A percentile compares a stretch with the other conserved stretches of the same genome.
These are phyloP conservation scores for Netelia virgata DNA, from an alignment of 2,888 invertebrate genomes.

Conservation along the genomic window DNA sequence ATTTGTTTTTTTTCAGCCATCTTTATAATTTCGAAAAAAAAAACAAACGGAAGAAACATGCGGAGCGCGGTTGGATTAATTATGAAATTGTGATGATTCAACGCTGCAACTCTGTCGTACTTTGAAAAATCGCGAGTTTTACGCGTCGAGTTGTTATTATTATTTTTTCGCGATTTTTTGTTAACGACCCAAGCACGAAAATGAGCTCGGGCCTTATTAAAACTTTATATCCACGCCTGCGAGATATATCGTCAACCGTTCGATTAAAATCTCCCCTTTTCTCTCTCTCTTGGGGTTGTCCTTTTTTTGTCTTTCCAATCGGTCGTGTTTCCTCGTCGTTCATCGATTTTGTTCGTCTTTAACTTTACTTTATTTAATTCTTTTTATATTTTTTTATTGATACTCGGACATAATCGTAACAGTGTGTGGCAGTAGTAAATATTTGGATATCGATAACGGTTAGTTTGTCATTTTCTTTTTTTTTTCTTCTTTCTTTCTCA, in stretches of 20 bases:
- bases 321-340: not conserved
- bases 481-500: conserved; percentile 10
- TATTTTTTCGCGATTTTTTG: too few species aligned
- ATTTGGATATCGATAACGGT: conserved; percentile 70
- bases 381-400: conserved; percentile 61
- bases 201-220: too few species aligned
- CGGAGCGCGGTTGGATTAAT: not conserved
- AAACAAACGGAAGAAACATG: not conserved
- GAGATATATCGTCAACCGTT: not conserved
- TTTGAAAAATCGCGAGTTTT: not conserved
- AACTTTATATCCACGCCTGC: too few species aligned
- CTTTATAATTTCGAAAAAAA: conserved; percentile 43
- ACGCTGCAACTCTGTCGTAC: not conserved
- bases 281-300: not conserved
- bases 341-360: conserved; percentile 5
- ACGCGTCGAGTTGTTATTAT: not conserved
- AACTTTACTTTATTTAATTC: conserved; percentile 27
- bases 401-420: conserved; percentile 71
- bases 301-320: not conserved
- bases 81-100: not conserved
- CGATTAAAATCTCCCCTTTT: not conserved
- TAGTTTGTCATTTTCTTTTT: conserved; percentile 54
- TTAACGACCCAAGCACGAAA: too few species aligned
- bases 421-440: conserved; percentile 71
- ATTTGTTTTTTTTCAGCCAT: conserved; percentile 33